These are phyloP conservation scores for Herpetotheres cachinnans DNA, from an alignment of 2,113 vertebrate genomes.

Conservation along the genomic window DNA sequence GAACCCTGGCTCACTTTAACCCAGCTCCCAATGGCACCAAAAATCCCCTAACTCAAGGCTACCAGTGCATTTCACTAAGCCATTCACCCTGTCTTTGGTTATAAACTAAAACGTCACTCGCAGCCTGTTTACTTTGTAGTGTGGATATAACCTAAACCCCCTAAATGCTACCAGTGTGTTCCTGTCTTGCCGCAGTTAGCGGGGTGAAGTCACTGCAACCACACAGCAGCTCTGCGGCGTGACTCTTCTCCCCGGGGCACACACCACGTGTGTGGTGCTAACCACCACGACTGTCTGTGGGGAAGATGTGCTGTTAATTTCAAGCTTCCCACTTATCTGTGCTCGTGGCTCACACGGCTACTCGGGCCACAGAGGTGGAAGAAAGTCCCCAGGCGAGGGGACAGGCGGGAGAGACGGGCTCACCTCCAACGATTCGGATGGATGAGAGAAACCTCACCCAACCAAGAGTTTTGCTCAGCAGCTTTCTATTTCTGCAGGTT, in stretches of 20 bases:
- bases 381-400: neutral
- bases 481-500: neutral
- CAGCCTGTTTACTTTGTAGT: conserved; percentile 8
- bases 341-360: neutral
- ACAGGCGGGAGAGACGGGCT: neutral
- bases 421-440: neutral
- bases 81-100: neutral
- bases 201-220: neutral
- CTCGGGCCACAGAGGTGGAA: neutral
- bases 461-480: neutral
- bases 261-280: neutral
- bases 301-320: neutral
- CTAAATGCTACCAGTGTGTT: neutral
- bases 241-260: neutral
- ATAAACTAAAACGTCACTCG: neutral
- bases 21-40: neutral
- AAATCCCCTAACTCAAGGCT: neutral
- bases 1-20: neutral
- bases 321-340: neutral
- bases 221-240: rapidly evolving
- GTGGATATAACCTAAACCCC: conserved; percentile 11
- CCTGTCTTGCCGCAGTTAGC: neutral
- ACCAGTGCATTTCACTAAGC: neutral
- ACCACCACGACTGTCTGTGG: neutral
- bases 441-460: neutral